Evolutionary conservation across 2,113 vertebrate species (phyloP).

Genomic region (Xenopus tropicalis): UCB_Xtro_10.0 CM004445.2:50188501-50189000

Average conservation of each 20-base stretch:
- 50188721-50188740: neutral
- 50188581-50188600: too few relatives aligned
- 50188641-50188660: slow-evolving; percentile 96
- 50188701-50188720: slow-evolving; percentile 80
- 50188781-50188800: slow-evolving; percentile 26
- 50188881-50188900: slow-evolving; percentile 3
- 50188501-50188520: too few relatives aligned
- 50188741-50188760: slow-evolving; percentile 18
- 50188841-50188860: slow-evolving; percentile 4
- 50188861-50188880: slow-evolving; percentile 33
- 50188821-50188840: slow-evolving; percentile 19
- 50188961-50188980: neutral
- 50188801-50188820: slow-evolving; percentile 10
- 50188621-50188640: slow-evolving; percentile 95
- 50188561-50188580: too few relatives aligned
- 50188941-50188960: neutral
- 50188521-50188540: too few relatives aligned
- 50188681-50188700: slow-evolving; percentile 97
- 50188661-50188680: slow-evolving; percentile 91
- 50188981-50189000: neutral
- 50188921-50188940: neutral
- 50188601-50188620: neutral
- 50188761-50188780: slow-evolving; percentile 30
- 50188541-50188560: too few relatives aligned
- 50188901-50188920: slow-evolving; percentile 28